Base-by-base conservation (phyloP, 2,797 vertebrate species). In the Hipposideros larvatus region DNA sequence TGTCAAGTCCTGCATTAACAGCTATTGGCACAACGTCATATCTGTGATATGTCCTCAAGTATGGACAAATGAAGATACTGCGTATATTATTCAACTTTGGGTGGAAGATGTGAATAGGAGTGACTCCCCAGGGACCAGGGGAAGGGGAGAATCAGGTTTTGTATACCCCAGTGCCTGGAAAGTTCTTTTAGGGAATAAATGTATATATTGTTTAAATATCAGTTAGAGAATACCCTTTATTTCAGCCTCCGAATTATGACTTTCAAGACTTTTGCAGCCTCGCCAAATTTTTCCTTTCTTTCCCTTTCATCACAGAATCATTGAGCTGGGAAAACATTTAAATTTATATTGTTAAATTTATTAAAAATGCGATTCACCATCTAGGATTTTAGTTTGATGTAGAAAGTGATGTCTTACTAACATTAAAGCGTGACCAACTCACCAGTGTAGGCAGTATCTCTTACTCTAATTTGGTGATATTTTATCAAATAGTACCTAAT, bases 391-490 rank as follows among this genome's bases (percentile, higher is more conserved):
- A 18, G 2, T 75, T 65, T 90, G 7, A 46, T 78, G 5, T 85
- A 66, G 41, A 88, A 92, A 68, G 19, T 37, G 9, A n/a, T 16
- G 2, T 79, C 57, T 91, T 31, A 51, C 43, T 61, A 41, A 68
- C 7, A 31, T 61, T n/a, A 46, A 80, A 63, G 15, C 87, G 22
- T 71, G n/a, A 34, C 26, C 14, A 19, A 2, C 46, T 57, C 66
- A 9, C 0, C 24, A 87, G n/a, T 11, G 2, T 5, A 46, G 4
- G 0, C 4, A 43, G 2, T 53, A 4, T 28, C 11, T n/a, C 19
- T 68, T 46, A 0, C 24, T 53, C 11, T 21, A 14, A 2, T 51
- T 63, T 59, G 57, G 16, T 70, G 55, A 57, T 34, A 13, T 71
- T 88, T 95, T 83, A 80, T 46, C 34, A 78, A 61, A 46, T 26